Conservation (phyloP, 2,113 vertebrate species). For the Progne subis region DNA sequence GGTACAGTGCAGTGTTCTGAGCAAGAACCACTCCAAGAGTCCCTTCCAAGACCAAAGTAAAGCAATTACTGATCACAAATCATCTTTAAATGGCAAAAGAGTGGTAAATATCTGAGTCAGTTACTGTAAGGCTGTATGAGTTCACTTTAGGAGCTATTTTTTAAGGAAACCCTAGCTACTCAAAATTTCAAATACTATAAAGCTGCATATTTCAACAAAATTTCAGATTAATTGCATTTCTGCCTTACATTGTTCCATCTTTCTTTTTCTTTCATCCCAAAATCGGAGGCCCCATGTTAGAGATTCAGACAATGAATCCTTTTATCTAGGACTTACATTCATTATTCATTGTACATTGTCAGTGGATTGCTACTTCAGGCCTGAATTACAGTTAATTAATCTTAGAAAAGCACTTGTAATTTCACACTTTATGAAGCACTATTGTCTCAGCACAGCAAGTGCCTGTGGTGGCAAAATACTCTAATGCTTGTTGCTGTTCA, state of each 20-base stretch:
- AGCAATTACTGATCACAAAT: background rate
- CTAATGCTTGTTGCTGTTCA: background rate
- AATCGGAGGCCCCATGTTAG: background rate
- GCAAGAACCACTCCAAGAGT: background rate
- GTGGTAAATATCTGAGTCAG: background rate
- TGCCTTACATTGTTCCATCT: background rate
- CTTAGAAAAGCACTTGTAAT: constrained; percentile 46
- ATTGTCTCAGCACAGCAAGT: background rate
- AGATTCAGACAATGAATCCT: constrained; percentile 43
- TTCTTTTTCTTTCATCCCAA: constrained; percentile 7
- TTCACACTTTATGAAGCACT: constrained; percentile 43
- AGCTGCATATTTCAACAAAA: background rate
- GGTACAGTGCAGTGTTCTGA: background rate
- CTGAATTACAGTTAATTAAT: constrained; percentile 71
- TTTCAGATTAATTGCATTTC: background rate
- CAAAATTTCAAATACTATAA: background rate
- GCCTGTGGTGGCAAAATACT: background rate
- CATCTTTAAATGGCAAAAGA: background rate
- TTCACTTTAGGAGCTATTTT: background rate
- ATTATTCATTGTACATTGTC: constrained; percentile 66
- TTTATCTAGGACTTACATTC: constrained; percentile 54
- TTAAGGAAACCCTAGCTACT: background rate
- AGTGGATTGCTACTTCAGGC: constrained; percentile 48
- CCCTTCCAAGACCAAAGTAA: background rate
- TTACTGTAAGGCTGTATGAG: background rate